Conservation (phyloP, 2,113 vertebrate species). For the Ictalurus punctatus region DNA sequence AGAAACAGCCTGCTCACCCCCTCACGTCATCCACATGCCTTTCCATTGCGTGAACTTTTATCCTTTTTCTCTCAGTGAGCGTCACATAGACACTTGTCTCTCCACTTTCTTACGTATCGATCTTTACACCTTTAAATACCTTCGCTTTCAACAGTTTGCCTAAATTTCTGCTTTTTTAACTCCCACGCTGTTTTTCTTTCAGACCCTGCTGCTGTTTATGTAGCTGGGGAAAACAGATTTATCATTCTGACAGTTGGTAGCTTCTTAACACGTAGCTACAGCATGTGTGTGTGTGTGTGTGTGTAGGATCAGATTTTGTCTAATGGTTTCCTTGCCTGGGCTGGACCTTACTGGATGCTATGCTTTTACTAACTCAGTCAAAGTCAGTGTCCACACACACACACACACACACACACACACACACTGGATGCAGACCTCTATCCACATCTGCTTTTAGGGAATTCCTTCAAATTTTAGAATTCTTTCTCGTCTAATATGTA, state of each 20-base stretch:
- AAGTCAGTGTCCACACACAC: slow-evolving; percentile 16
- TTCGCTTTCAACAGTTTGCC: neutral
- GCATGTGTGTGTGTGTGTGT: neutral
- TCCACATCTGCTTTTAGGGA: slow-evolving; percentile 65
- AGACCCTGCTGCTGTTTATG: neutral
- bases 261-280: neutral
- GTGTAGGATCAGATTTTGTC: neutral
- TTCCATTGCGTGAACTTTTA: slow-evolving; percentile 45
- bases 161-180: neutral
- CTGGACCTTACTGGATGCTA: neutral
- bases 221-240: neutral
- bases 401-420: slow-evolving; percentile 36
- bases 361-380: neutral
- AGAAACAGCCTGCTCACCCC: slow-evolving; percentile 40
- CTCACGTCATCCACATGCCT: slow-evolving; percentile 47
- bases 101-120: neutral
- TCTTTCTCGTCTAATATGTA: slow-evolving; percentile 20
- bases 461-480: slow-evolving; percentile 44
- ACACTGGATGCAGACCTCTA: slow-evolving; percentile 59
- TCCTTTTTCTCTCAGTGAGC: slow-evolving; percentile 21
- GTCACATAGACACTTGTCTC: neutral
- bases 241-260: neutral
- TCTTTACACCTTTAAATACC: neutral
- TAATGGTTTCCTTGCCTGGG: slow-evolving; percentile 2
- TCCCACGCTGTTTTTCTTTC: neutral